Percentiles rank a stretch among this genome's conserved stretches.
Evolutionary conservation across 2,113 vertebrate species (phyloP).

Genomic region (Hippocampus mohnikei): DNA sequence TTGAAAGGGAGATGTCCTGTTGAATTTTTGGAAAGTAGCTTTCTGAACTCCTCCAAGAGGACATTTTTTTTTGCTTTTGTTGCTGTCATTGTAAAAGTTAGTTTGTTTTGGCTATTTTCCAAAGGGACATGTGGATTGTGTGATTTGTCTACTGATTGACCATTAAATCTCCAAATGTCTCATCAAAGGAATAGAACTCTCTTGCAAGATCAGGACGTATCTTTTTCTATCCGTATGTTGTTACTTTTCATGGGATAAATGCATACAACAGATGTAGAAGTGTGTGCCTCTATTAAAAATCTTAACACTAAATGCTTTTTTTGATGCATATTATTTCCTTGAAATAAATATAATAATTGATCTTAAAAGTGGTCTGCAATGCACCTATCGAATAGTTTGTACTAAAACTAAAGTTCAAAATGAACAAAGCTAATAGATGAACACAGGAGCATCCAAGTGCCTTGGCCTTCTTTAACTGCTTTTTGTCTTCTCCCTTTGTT

Average conservation of each 20-base stretch:
- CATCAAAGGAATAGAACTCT: conserved; percentile 52
- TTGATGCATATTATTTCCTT: neutral
- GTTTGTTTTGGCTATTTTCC: conserved; percentile 70
- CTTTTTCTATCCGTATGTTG: conserved; percentile 17
- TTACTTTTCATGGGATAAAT: conserved; percentile 27
- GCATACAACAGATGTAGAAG: conserved; percentile 10
- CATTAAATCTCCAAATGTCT: conserved; percentile 62
- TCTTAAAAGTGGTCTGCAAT: conserved; percentile 7
- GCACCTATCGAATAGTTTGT: conserved; percentile 12
- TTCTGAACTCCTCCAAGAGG: conserved; percentile 62
- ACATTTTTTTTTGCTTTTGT: conserved; percentile 64
- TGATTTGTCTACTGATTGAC: conserved; percentile 69
- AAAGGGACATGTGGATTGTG: conserved; percentile 67
- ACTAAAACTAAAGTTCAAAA: conserved; percentile 6
- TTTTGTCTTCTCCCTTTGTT: conserved; percentile 60
- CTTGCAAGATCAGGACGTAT: conserved; percentile 30
- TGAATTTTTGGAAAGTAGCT: conserved; percentile 70
- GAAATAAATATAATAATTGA: neutral
- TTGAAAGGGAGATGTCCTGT: conserved; percentile 75
- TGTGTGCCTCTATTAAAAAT: conserved; percentile 2
- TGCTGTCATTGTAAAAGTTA: conserved; percentile 72
- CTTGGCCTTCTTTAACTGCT: conserved; percentile 61
- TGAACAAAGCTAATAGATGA: conserved; percentile 27
- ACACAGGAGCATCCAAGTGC: conserved; percentile 1
- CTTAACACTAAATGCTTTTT: conserved; percentile 1